Evolutionary conservation across 2,888 invertebrate genomes (phyloP), one percentile per base, ranked within the genome.

Genomic region (Listrodromus nycthemerus): DNA sequence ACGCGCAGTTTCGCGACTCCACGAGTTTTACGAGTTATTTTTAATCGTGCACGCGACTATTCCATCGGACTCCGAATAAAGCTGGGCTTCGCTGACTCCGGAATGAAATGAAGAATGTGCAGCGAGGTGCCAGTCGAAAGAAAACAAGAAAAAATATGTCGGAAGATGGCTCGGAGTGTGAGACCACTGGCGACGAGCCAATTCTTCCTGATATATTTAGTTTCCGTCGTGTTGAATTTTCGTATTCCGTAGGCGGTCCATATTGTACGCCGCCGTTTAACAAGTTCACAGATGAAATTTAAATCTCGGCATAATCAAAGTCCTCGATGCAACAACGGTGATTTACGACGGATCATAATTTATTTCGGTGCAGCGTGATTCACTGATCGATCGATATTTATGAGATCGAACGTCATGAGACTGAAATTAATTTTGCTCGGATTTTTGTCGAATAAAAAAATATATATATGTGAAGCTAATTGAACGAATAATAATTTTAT

Each of bases 141-240:
- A 45, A 45, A 30, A 67, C 27, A 71, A 71, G 76, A 76, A 71
- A 55, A 67, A 6, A 52, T 24, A 41, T n/a, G n/a, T 30, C 61
- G 63, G 61, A 76, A 82, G 73, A 82, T 78, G 63, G 75, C 66
- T 45, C 71, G 69, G 77, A 80, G 82, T 80, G 85, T 75, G 85
- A 81, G 84, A 78, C 69, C 63, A 71, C 76, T 87, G 88, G 88
- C 86, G 19, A n/a, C 6, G 67, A 21, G 85, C 89, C 89, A 86
- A 86, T 52, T 85, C 79, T 71, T 86, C 77, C 66, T 75, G 83
- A 85, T 88, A 88, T 88, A 89, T 88, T 87, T 86, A 81, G 82
- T 80, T 65, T 73, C 67, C 67, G 48, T 41, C 41, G 55, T 41
- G 77, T 70, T 84, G 71, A 84, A 85, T 86, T 80, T 82, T 80